Evolutionary conservation across 2,888 invertebrate genomes (phyloP).

Genomic region (Lydus trimaculatus): DNA sequence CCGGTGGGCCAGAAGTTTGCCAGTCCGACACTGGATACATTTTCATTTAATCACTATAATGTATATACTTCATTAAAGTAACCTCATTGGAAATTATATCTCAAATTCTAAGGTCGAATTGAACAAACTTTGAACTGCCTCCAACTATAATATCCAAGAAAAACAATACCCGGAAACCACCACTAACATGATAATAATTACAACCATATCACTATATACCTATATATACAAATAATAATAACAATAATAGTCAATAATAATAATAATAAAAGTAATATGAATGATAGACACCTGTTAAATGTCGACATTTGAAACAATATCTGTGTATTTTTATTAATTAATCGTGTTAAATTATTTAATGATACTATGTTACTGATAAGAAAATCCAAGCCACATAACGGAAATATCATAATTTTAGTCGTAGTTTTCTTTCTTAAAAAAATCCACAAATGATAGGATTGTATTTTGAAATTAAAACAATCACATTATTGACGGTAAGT

Average conservation of each 20-base stretch:
- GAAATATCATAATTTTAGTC: background rate
- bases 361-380: background rate
- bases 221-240: background rate
- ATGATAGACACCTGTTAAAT: background rate
- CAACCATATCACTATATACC: background rate
- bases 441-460: background rate
- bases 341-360: background rate
- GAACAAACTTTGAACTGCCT: background rate
- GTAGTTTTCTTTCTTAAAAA: background rate
- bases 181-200: background rate
- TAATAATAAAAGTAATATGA: background rate
- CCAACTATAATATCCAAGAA: background rate
- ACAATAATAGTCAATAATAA: background rate
- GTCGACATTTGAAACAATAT: background rate
- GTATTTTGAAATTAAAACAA: background rate
- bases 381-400: background rate
- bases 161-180: background rate
- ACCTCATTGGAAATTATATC: background rate
- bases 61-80: background rate
- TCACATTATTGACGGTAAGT: background rate
- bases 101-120: background rate
- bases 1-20: no score
- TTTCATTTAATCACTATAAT: background rate
- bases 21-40: no score
- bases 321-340: background rate